These are phyloP conservation scores for Drosophila quadrilineata DNA, from an alignment of 1,140 invertebrate genomes.

Conservation along the genomic window DNA sequence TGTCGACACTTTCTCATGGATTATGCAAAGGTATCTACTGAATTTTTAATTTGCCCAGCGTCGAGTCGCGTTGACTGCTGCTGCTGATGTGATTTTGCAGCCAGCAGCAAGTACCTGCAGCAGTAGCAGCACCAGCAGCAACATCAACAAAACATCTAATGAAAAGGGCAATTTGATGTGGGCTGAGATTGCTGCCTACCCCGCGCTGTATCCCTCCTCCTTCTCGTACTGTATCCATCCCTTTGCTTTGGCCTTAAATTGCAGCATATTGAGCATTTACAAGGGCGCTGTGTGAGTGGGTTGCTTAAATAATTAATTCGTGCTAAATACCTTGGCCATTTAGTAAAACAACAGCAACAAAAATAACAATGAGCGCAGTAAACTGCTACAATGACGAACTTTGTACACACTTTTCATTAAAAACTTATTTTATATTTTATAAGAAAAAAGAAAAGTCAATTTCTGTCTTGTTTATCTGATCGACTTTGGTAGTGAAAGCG, in stretches of 20 bases:
- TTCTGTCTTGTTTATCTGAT: too few relatives aligned
- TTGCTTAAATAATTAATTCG: conserved; percentile 69
- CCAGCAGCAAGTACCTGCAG: conserved; percentile 11
- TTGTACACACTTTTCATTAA: not conserved
- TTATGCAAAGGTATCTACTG: conserved; percentile 79
- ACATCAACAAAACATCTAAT: conserved; percentile 34
- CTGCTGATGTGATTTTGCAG: conserved; percentile 50
- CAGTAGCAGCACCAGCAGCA: not conserved
- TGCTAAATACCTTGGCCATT: conserved; percentile 78
- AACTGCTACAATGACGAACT: not conserved
- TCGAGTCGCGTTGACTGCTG: conserved; percentile 58
- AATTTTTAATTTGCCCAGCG: conserved; percentile 71
- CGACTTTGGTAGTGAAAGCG: too few relatives aligned
- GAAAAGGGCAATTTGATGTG: conserved; percentile 48
- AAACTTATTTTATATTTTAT: too few relatives aligned
- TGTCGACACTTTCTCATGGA: conserved; percentile 80
- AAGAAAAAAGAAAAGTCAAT: too few relatives aligned
- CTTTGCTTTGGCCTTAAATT: conserved; percentile 62
- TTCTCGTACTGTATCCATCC: too few relatives aligned
- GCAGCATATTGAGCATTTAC: conserved; percentile 75
- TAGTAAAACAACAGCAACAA: conserved; percentile 42
- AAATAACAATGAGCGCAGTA: not conserved
- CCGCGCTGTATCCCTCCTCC: too few relatives aligned
- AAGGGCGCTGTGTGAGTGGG: conserved; percentile 17
- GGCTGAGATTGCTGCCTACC: not conserved